Percentiles rank a stretch among this genome's conserved stretches.
Conservation (phyloP, 2,888 invertebrate species). For the Asteroscopus sphinx region DNA sequence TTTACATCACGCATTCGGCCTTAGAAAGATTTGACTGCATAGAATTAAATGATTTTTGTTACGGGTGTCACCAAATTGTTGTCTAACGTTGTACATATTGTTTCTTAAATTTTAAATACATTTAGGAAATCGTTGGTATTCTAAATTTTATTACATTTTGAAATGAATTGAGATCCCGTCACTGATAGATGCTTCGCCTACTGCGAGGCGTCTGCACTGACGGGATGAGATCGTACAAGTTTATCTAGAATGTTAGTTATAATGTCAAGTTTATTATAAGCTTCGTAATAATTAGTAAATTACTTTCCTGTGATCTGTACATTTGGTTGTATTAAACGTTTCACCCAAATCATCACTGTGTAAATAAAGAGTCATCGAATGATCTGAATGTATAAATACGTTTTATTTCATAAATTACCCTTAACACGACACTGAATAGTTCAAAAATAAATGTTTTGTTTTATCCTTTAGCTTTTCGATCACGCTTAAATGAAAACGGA, state of each 20-base stretch:
- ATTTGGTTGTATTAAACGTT: conserved; percentile 79
- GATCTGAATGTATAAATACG: conserved; percentile 84
- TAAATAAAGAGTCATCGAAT: conserved; percentile 89
- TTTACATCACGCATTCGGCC: conserved; percentile 65
- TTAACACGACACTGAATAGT: background rate
- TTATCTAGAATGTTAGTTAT: conserved; percentile 67
- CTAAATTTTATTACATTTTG: conserved; percentile 78
- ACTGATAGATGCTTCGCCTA: conserved; percentile 43
- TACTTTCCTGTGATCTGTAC: conserved; percentile 82
- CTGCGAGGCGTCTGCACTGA: conserved; percentile 47
- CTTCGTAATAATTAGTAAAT: conserved; percentile 75
- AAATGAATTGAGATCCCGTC: conserved; percentile 63
- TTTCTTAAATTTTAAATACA: conserved; percentile 70
- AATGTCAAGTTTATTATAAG: conserved; percentile 68
- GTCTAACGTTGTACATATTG: conserved; percentile 69
- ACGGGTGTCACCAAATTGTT: conserved; percentile 62
- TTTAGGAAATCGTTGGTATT: conserved; percentile 76
- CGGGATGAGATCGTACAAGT: conserved; percentile 57
- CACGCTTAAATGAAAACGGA: conserved; percentile 33
- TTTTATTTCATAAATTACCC: conserved; percentile 71
- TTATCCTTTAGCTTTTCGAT: conserved; percentile 31
- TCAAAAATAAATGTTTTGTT: conserved; percentile 25
- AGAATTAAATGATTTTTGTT: conserved; percentile 73
- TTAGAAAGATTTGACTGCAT: conserved; percentile 88
- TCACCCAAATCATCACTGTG: conserved; percentile 81